Evolutionary conservation across 2,797 vertebrate genomes (phyloP).

Genomic region (Cetoscarus ocellatus): DNA sequence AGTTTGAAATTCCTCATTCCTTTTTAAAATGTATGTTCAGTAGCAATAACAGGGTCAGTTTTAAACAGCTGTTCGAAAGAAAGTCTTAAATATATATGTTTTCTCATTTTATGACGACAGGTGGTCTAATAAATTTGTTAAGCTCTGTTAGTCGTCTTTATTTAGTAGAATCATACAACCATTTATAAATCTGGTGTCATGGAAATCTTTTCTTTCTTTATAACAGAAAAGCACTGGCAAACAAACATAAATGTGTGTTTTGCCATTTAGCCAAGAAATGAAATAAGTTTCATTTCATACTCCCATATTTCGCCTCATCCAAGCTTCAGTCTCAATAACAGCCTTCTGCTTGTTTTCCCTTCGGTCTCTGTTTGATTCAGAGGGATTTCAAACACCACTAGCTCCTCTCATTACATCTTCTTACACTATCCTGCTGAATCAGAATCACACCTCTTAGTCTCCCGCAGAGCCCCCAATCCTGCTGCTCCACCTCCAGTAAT

Average conservation of each 20-base stretch:
- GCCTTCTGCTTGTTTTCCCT: slow-evolving; percentile 15
- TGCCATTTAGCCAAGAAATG: slow-evolving; percentile 14
- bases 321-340: slow-evolving; percentile 8
- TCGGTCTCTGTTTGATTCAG: slow-evolving; percentile 35
- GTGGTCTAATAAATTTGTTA: too few species aligned
- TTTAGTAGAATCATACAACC: too few species aligned
- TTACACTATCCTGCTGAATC: slow-evolving; percentile 60
- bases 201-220: too few species aligned
- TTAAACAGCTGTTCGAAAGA: too few species aligned
- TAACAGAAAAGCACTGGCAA: slow-evolving; percentile 24
- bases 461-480: slow-evolving; percentile 69
- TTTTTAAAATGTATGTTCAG: too few species aligned
- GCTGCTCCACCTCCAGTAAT: slow-evolving; percentile 81
- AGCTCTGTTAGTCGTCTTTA: too few species aligned
- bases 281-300: too few species aligned
- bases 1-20: too few species aligned
- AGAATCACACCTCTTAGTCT: slow-evolving; percentile 66
- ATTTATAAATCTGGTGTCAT: too few species aligned
- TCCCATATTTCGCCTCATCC: slow-evolving; percentile 7
- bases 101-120: too few species aligned
- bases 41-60: too few species aligned
- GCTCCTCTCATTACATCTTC: slow-evolving; percentile 48
- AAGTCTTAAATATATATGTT: too few species aligned
- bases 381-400: slow-evolving; percentile 41
- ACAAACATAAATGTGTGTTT: slow-evolving; percentile 13